Evolutionary conservation across 2,888 invertebrate species (phyloP).

Genomic region (Chouioia cunea): DNA sequence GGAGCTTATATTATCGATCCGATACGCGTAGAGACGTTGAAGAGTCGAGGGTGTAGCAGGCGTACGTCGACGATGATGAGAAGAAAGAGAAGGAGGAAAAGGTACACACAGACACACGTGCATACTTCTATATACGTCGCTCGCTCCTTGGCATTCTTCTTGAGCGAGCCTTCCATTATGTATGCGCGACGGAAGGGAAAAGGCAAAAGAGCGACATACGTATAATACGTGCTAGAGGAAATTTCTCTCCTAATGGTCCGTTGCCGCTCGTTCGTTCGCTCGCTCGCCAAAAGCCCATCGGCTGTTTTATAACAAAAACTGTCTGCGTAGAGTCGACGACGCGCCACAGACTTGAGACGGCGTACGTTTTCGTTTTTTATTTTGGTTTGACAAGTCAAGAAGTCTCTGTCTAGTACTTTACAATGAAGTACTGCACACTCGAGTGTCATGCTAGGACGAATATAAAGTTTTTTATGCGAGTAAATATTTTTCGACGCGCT

Average conservation of each 20-base stretch:
- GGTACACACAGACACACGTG: conserved; percentile 8
- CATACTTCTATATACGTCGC: conserved; percentile 3
- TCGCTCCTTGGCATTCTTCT: no score
- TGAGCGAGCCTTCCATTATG: conserved; percentile 28
- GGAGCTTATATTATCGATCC: conserved; percentile 10
- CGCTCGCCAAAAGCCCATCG: not conserved
- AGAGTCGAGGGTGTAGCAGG: no score
- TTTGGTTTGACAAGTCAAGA: no score
- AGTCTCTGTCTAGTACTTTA: no score
- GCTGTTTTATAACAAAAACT: not conserved
- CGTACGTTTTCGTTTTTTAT: not conserved
- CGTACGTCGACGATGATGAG: no score
- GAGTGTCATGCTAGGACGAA: no score
- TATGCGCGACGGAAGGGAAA: conserved; percentile 1
- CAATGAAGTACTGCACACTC: no score
- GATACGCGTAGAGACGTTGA: conserved; percentile 11
- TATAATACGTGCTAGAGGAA: not conserved
- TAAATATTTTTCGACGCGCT: no score
- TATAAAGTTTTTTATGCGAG: no score
- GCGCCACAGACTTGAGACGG: not conserved
- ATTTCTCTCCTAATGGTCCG: conserved; percentile 30
- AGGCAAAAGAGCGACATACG: not conserved
- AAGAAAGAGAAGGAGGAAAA: not conserved
- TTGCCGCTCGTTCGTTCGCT: no score
- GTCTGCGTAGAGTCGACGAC: not conserved